Percentiles rank a stretch among this genome's conserved stretches.
phyloP scores from a whole-genome alignment of 1,140 invertebrate genomes.

The Piezodorus guildinii region DNA sequence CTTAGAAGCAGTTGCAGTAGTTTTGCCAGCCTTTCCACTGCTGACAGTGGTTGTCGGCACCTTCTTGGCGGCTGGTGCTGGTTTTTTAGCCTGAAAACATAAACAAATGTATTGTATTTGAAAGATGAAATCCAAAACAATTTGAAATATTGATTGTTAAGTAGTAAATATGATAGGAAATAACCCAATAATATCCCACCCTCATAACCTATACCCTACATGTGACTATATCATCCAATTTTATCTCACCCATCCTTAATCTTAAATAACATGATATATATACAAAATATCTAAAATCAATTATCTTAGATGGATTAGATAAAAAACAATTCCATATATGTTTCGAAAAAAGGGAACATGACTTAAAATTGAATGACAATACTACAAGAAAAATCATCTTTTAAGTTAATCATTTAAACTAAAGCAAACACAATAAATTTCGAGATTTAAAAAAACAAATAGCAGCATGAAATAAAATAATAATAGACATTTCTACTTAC shows the following conservation, averaged over 20 bases:
- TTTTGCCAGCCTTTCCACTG: neutral
- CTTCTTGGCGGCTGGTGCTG: neutral
- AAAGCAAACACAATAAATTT: too few relatives aligned
- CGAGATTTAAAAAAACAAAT: too few relatives aligned
- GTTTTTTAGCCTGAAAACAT: slow-evolving; percentile 12
- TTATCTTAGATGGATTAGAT: neutral
- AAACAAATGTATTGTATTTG: neutral
- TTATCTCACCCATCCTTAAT: slow-evolving; percentile 1
- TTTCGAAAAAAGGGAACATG: neutral
- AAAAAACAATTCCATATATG: neutral
- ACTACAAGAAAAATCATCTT: too few relatives aligned
- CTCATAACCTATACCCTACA: slow-evolving; percentile 3
- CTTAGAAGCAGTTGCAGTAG: neutral
- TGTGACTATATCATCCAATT: slow-evolving; percentile 2
- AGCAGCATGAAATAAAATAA: neutral
- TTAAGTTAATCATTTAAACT: too few relatives aligned
- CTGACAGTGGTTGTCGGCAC: slow-evolving; percentile 10
- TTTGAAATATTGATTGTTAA: neutral
- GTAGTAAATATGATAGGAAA: neutral
- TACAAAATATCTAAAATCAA: neutral
- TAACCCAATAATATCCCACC: neutral
- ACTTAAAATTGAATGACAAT: neutral
- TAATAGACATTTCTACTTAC: neutral
- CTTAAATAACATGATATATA: neutral
- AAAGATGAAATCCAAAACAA: neutral